Base-by-base conservation (phyloP, 2,113 vertebrate genomes). In the Tetraodon nigroviridis region DNA sequence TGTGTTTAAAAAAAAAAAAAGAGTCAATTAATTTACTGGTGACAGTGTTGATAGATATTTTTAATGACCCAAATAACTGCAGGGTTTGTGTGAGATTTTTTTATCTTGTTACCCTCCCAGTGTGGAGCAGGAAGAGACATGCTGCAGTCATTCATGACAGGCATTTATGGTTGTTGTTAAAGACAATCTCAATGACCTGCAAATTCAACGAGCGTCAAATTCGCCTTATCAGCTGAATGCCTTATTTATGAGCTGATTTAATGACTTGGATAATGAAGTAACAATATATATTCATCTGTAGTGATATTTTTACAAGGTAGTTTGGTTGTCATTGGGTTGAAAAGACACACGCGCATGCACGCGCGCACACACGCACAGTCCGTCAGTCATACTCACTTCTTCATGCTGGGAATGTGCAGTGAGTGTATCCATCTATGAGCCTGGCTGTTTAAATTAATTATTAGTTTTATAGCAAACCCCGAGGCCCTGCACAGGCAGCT, bases 371-470 rank as follows among this genome's bases (percentile, higher is more conserved):
- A 64, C 29, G 62, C 76, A 82, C 80, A 80, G 72, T 70, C 80
- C 73, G 77, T 87, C 86, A 85, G 77, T 87, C 80, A 76, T 77
- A 54, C 75, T 68, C 70, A 54, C 67, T 65, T 61, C 51, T 72
- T 80, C 75, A 76, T 53, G 54, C 75, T 81, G 76, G 58, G 73
- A 85, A 69, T 72, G 41, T 82, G 80, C 61, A 88, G 78, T 66
- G 85, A 87, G 83, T 73, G 66, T 83, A 87, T 89, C 87, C 86
- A 87, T 90, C 86, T 75, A 88, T 76, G 76, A 81, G 59, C 83
- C 76, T 6, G 75, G 82, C 87, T 90, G 87, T 89, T 91, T 92
- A 88, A 93, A 93, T 93, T 92, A 92, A 92, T 93, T 93, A 90
- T 93, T 92, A 91, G 88, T 90, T 92, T 92, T 87, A 88, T 91